A percentile compares a stretch with the other conserved stretches of the same genome.
Evolutionary conservation across 2,888 invertebrate genomes (phyloP).

Genomic region (Lasioglossum marginatum): DNA sequence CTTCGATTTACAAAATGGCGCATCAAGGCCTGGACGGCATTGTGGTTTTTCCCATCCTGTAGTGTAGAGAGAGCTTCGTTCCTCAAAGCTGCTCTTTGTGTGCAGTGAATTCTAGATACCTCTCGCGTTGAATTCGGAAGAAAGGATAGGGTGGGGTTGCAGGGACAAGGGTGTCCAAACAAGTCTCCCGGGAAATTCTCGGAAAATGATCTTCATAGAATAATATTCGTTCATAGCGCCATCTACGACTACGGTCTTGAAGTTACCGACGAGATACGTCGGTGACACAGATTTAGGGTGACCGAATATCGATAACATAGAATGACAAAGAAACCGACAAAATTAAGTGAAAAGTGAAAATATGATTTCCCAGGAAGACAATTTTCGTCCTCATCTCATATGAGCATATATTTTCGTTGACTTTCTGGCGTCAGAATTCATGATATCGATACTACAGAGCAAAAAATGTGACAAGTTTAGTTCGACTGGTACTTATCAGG

Average conservation of each 20-base stretch:
- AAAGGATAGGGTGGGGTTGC: constrained; percentile 22
- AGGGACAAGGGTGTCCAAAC: constrained; percentile 24
- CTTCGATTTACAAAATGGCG: constrained; percentile 71
- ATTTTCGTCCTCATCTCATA: no score
- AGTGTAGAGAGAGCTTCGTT: constrained; percentile 54
- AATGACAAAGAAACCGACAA: no score
- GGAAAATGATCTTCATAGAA: constrained; percentile 52
- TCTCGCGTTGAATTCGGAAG: constrained; percentile 57
- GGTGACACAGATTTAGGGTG: neutral
- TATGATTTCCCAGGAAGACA: no score
- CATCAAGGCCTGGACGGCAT: constrained; percentile 57
- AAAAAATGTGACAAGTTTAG: no score
- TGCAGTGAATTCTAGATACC: constrained; percentile 61
- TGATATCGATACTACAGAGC: no score
- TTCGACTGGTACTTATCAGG: no score
- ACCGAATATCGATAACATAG: no score
- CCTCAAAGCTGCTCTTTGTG: constrained; percentile 63
- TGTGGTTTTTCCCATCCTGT: constrained; percentile 59
- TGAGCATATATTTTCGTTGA: no score
- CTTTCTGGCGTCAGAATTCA: no score
- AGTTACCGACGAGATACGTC: neutral
- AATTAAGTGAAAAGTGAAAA: no score
- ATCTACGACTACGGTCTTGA: constrained; percentile 33
- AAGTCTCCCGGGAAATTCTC: constrained; percentile 63
- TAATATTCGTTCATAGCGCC: constrained; percentile 15